Evolutionary conservation across 2,113 vertebrate genomes (phyloP), one percentile per base, ranked within the genome.

Genomic region (Sisor rabdophorus): DNA sequence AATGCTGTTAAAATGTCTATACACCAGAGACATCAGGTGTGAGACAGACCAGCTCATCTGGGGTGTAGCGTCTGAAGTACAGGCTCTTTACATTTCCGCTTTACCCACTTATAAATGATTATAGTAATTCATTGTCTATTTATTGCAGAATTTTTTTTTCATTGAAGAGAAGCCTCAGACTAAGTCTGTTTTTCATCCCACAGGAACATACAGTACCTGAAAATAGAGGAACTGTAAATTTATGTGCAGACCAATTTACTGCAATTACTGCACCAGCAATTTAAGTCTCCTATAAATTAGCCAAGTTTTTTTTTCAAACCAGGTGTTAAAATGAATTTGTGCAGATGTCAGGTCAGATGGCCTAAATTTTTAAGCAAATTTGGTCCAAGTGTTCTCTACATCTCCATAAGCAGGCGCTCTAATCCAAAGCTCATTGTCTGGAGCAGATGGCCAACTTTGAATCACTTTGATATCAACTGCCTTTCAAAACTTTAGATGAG

Each of bases 281-380:
- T 65, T 58, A 56, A 74, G 75, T 36, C 71, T 30, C 17, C 52
- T 50, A 36, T 32, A 5, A 74, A 64, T 32, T 48, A 1, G 17
- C 48, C 13, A 68, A 30, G 44, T 17, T 72, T 22, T 63, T 61
- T 40, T 63, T 30, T 50, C 24, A 75, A 73, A 74, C 73, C 30
- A 68, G 73, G 73, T 17, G 2, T 28, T 22, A 65, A 64, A 63
- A 70, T 44, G 30, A 61, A 67, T 78, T 71, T n/a, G 44, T 53
- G 30, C 52, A 50, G 68, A 68, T 67, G 68, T 72, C 40, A 72
- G 47, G 56, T 44, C 56, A 69, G 54, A 52, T 67, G 70, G 36
- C 58, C 50, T 67, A 67, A 59, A 47, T 61, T 44, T 63, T 60
- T 77, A 71, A 53, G 47, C 82, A 79, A 50, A 72, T 82, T 76